Percentiles rank a stretch among this genome's conserved stretches.
Evolutionary conservation across 2,797 vertebrate genomes (phyloP).

Genomic region (Synanceia verrucosa): DNA sequence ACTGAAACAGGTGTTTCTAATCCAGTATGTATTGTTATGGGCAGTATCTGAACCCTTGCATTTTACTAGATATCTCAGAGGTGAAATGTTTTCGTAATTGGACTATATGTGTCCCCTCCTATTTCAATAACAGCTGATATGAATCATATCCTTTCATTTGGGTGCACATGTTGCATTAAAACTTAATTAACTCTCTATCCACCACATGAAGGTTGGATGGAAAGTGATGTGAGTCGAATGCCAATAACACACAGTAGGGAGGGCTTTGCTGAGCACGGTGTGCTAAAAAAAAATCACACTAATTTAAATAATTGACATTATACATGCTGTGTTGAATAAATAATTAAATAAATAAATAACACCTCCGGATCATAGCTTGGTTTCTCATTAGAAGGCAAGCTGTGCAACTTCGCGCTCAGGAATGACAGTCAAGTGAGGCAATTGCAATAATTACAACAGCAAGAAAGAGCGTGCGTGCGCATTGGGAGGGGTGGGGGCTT

Average conservation of each 20-base stretch:
- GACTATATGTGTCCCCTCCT: conserved; percentile 9
- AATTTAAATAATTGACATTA: conserved; percentile 82
- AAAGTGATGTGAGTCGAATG: conserved; percentile 51
- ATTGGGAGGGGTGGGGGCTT: conserved; percentile 47
- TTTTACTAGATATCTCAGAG: conserved; percentile 11
- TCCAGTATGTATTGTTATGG: background rate
- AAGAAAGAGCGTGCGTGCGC: conserved; percentile 48
- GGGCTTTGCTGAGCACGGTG: conserved; percentile 35
- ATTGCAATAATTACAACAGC: conserved; percentile 80
- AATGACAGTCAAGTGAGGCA: conserved; percentile 81
- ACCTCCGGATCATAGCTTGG: conserved; percentile 69
- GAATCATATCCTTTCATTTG: conserved; percentile 42
- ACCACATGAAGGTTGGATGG: conserved; percentile 8
- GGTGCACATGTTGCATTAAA: conserved; percentile 55
- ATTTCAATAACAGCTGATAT: conserved; percentile 38
- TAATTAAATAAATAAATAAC: conserved; percentile 78
- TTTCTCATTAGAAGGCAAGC: conserved; percentile 82
- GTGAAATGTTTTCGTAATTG: conserved; percentile 9
- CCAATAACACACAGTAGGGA: conserved; percentile 50
- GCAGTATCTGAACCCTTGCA: conserved; percentile 3
- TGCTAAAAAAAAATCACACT: conserved; percentile 70
- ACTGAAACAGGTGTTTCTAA: background rate
- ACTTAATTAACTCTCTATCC: conserved; percentile 67
- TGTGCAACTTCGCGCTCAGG: conserved; percentile 63
- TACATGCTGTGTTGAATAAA: conserved; percentile 77